These are phyloP conservation scores for Myopa tessellatipennis DNA, from an alignment of 2,888 invertebrate genomes.

Conservation along the genomic window DNA sequence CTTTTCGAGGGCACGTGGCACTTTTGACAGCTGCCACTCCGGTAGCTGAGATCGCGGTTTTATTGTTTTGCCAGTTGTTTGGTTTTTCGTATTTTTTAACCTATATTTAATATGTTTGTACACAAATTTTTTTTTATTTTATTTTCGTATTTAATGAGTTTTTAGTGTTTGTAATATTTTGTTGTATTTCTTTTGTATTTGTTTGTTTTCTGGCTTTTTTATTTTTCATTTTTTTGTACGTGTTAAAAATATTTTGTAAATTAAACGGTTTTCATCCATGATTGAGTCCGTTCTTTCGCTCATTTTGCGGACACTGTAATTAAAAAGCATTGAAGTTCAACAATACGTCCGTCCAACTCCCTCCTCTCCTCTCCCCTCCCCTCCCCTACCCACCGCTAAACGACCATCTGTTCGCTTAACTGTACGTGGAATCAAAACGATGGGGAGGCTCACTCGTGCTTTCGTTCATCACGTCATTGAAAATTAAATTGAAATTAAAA, in stretches of 20 bases:
- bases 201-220: background rate
- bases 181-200: conserved; percentile 7
- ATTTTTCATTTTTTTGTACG: background rate
- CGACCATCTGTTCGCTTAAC: background rate
- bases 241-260: conserved; percentile 14
- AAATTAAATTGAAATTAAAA: conserved; percentile 29
- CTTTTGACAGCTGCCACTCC: too few relatives aligned
- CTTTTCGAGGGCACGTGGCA: too few relatives aligned
- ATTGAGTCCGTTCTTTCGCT: background rate
- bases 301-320: conserved; percentile 46
- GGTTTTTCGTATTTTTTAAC: too few relatives aligned
- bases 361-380: background rate
- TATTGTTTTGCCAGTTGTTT: too few relatives aligned
- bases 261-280: conserved; percentile 19
- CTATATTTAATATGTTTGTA: too few relatives aligned
- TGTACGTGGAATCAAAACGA: background rate
- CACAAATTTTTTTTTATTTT: too few relatives aligned
- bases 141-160: background rate
- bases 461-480: conserved; percentile 13
- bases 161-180: background rate
- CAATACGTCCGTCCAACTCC: conserved; percentile 1
- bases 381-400: background rate
- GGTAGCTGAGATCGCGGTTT: too few relatives aligned
- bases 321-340: conserved; percentile 49
- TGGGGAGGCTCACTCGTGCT: conserved; percentile 17